Conservation (phyloP, 2,888 invertebrate genomes). For the Bruchidius siliquastri region DNA sequence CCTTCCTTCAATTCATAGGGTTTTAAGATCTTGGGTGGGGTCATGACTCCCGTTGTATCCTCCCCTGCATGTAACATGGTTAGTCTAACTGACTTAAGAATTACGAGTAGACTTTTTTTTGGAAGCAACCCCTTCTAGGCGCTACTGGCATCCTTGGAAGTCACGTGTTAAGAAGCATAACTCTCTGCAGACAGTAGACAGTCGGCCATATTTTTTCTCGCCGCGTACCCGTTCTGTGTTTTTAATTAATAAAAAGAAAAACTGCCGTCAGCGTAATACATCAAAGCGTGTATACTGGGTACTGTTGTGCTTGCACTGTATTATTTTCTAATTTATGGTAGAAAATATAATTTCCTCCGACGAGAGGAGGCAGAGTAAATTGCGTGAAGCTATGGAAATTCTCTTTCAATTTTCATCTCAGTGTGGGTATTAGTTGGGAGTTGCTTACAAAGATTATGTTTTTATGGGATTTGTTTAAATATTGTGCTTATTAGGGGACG, state of each 20-base stretch:
- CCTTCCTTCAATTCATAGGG: no score
- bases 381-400: background rate
- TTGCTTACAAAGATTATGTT: no score
- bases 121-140: background rate
- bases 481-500: no score
- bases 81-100: no score
- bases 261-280: slow-evolving; percentile 24
- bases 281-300: slow-evolving; percentile 12
- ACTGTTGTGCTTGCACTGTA: background rate
- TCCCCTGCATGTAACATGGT: no score
- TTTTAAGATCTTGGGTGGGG: no score
- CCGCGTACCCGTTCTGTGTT: slow-evolving; percentile 25
- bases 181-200: slow-evolving; percentile 46
- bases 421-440: background rate
- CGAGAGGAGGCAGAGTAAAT: background rate
- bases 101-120: no score
- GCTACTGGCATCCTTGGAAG: slow-evolving; percentile 8
- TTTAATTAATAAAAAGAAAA: slow-evolving; percentile 36
- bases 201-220: slow-evolving; percentile 35
- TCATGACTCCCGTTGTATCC: no score
- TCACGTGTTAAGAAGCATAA: slow-evolving; percentile 48
- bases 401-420: background rate
- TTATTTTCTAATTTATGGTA: slow-evolving; percentile 1
- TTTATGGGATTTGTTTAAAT: no score
- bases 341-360: background rate